Evolutionary conservation across 2,113 vertebrate genomes (phyloP), one percentile per base, ranked within the genome.

Genomic region (Vulpes lagopus): DNA sequence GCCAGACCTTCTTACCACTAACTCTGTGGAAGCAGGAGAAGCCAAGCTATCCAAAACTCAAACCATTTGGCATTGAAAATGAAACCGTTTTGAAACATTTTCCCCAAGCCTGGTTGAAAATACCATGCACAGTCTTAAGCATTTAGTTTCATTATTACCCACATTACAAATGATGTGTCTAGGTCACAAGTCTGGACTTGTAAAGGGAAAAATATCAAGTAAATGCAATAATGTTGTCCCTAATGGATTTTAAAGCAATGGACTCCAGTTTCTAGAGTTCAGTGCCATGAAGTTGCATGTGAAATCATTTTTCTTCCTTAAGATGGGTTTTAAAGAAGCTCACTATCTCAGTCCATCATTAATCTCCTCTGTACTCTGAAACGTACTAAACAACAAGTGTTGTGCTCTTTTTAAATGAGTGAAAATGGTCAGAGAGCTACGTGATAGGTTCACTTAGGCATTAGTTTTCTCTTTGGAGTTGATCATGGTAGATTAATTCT

Each of bases 201-300:
- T 62, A 62, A 69, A 93, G 35, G n/a, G 43, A 69, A 67, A 88
- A 91, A 78, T 71, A 93, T 43, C 35, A 82, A 91, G 12, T 49
- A 73, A 83, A 93, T 57, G 62, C 38, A 67, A 14, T 82, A 81
- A 73, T 71, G 81, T 82, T 71, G 55, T 89, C 23, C 80, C 51
- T 73, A 80, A 81, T 89, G 80, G 62, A 43, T 92, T 95, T 93
- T 86, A 92, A 89, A 88, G 74, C 43, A 20, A 59, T 62, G 23
- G 83, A 80, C 82, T 80, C 7, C 11, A 79, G 80, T 79, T 97
- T 98, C 91, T 64, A 89, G 96, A 94, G 32, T 97, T 94, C 74
- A 88, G 67, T 51, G 53, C 20, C 71, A 32, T 59, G n/a, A 74
- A 76, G 60, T 82, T 89, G 5, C 27, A 19, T n/a, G 49, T 73